Evolutionary conservation across 2,797 vertebrate species (phyloP), one percentile per base, ranked within the genome.

Genomic region (Harpia harpyja): DNA sequence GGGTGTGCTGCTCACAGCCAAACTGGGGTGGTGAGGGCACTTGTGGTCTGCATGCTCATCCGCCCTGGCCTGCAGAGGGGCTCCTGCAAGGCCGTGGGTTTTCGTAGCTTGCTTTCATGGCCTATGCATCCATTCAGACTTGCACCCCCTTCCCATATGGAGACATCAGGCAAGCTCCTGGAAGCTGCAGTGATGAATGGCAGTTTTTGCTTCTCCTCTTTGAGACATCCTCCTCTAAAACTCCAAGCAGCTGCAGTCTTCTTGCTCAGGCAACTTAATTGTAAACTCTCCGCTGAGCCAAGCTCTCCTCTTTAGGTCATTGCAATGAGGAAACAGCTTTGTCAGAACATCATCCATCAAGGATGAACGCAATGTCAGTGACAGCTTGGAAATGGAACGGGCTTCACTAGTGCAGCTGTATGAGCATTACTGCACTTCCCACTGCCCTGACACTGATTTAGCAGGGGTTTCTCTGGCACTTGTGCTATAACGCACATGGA

Each of bases 351-450:
- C 74, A 57, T 54, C 69, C 43, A 51, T 72, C 63, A 41, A 5
- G 30, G 32, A n/a, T 72, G 65, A 86, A 27, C 0, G 0, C 7
- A 30, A 15, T 24, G 48, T 39, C 10, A 3, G 3, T 35, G 73
- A 44, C 69, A 88, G 43, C 69, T 70, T 7, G 10, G 61, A 75
- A 75, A 23, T 28, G 19, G 61, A 86, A 19, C 0, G 0, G 37
- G 18, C 32, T 67, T 64, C 21, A 10, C 35, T 59, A 23, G 24
- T 37, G 65, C 57, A 72, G 80, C 61, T 5, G 2, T 59, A 11
- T 22, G 69, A 87, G 32, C 22, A 33, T 10, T 23, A 3, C 68
- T 82, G 41, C 23, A 7, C 82, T 61, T 76, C 43, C 63, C 85
- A 22, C 17, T 75, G 61, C n/a, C 44, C 70, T 79, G 61, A 33